These are phyloP conservation scores for Columba guinea DNA, from an alignment of 2,797 vertebrate species.

Conservation along the genomic window DNA sequence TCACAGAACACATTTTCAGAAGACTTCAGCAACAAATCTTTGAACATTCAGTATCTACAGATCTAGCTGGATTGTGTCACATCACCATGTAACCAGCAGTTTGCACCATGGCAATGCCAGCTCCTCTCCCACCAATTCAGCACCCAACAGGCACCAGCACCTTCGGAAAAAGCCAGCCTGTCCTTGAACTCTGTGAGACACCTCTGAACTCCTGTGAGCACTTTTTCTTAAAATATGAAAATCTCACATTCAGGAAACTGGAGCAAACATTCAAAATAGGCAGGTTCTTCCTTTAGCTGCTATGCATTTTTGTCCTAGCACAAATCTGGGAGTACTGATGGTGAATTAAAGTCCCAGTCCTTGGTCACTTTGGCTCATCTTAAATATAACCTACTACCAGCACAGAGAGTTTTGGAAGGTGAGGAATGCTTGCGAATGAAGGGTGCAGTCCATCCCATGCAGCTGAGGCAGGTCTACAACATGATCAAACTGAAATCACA, in stretches of 20 bases:
- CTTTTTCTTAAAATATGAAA: neutral
- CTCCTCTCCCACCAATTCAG: neutral
- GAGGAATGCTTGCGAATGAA: neutral
- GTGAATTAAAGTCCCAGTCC: neutral
- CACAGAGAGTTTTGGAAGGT: neutral
- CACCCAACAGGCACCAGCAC: neutral
- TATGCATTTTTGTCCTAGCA: neutral
- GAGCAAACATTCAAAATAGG: neutral
- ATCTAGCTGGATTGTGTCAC: neutral
- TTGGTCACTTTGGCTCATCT: neutral
- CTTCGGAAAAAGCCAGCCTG: neutral
- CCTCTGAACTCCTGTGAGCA: neutral
- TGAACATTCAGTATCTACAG: neutral
- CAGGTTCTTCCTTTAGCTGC: neutral
- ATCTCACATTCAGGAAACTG: neutral
- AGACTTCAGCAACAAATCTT: neutral
- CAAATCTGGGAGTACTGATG: neutral
- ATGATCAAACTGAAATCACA: neutral
- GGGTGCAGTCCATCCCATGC: rapidly evolving
- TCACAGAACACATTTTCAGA: neutral
- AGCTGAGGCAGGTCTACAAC: neutral
- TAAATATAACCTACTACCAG: neutral
- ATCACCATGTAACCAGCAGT: rapidly evolving
- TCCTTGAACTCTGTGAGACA: neutral
- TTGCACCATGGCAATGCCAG: neutral